Conservation (phyloP, 1,140 invertebrate species). For the Sitobion miscanthi region DNA sequence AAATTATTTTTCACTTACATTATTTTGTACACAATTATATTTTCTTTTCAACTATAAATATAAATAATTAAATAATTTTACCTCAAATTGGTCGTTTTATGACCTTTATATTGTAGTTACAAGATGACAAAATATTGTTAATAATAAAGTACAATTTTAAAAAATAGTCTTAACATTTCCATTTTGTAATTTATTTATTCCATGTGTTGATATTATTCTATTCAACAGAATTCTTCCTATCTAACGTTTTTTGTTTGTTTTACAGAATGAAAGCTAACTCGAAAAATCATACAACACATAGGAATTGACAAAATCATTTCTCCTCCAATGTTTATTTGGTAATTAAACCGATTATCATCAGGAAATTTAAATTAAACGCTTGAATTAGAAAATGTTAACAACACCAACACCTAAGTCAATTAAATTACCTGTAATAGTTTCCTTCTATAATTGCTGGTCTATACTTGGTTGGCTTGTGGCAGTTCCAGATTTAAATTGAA, state of each 20-base stretch:
- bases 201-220: neutral
- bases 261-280: conserved; percentile 50
- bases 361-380: conserved; percentile 16
- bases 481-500: conserved; percentile 28
- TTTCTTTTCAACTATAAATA: conserved; percentile 33
- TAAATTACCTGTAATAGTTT: neutral
- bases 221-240: conserved; percentile 31
- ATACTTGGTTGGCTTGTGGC: conserved; percentile 25
- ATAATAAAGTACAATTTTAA: conserved; percentile 53
- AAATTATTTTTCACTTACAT: conserved; percentile 53
- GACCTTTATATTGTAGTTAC: conserved; percentile 52
- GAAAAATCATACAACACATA: conserved; percentile 47
- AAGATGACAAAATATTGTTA: conserved; percentile 51
- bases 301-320: conserved; percentile 44
- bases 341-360: conserved; percentile 49
- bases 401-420: neutral
- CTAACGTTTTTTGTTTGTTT: conserved; percentile 54
- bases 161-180: conserved; percentile 43
- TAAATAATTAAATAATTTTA: conserved; percentile 33
- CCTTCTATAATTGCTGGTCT: neutral
- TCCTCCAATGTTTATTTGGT: conserved; percentile 49
- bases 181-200: conserved; percentile 49
- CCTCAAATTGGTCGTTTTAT: conserved; percentile 32
- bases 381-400: conserved; percentile 14
- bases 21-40: conserved; percentile 54